phyloP scores from a whole-genome alignment of 2,113 vertebrate species.

The Chionis minor region DNA sequence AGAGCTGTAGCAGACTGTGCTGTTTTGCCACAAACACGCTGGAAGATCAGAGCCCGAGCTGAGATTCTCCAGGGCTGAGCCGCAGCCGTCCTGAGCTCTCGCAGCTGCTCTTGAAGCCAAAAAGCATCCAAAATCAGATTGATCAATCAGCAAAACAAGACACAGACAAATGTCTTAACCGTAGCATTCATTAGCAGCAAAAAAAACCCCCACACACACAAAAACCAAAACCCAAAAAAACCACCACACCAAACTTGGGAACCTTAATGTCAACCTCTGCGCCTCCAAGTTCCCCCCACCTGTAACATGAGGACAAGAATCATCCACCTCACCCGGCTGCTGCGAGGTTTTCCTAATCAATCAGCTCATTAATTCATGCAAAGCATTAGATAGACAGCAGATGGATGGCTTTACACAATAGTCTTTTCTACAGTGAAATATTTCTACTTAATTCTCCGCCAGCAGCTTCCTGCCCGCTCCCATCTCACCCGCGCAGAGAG shows the following conservation, averaged over 20 bases:
- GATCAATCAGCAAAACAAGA: neutral
- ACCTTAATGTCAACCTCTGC: neutral
- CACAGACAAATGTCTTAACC: neutral
- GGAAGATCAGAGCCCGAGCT: neutral
- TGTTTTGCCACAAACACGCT: neutral
- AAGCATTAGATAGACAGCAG: conserved; percentile 28
- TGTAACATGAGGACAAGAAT: neutral
- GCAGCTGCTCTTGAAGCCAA: neutral
- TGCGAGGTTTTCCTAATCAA: conserved; percentile 39
- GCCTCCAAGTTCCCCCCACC: neutral
- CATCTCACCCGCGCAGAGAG: rapidly evolving
- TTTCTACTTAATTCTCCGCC: neutral
- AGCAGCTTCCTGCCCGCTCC: neutral
- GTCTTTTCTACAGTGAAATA: neutral
- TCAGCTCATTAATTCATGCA: conserved; percentile 47
- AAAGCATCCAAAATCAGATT: neutral
- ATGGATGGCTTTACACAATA: conserved; percentile 17
- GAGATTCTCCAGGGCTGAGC: neutral
- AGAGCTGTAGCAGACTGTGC: neutral
- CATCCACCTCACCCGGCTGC: neutral
- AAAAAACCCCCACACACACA: no score
- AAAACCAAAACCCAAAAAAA: no score
- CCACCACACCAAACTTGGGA: neutral
- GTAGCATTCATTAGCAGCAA: neutral
- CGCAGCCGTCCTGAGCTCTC: neutral